Conservation (phyloP, 2,888 invertebrate species). For the Tenthredo mesomela region DNA sequence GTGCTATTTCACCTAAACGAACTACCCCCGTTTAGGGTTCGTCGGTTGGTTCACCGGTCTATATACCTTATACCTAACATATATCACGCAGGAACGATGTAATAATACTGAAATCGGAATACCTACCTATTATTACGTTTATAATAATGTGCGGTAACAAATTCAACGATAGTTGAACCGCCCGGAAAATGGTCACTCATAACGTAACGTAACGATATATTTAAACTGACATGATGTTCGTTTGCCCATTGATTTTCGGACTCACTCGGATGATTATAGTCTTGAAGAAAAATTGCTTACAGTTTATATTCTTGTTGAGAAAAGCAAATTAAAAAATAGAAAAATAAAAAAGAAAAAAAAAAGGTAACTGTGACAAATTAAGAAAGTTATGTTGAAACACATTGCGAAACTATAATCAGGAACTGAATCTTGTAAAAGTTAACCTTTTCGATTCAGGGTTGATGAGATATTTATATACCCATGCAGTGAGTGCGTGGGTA, state of each 20-base stretch:
- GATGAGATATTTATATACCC: not conserved
- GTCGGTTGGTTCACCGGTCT: not conserved
- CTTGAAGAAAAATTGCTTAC: too few species aligned
- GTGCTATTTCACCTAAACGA: slow-evolving; percentile 63
- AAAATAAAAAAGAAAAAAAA: too few species aligned
- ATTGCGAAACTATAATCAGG: not conserved
- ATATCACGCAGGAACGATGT: slow-evolving; percentile 9
- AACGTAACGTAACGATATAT: too few species aligned
- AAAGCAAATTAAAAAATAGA: too few species aligned
- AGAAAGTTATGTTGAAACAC: not conserved
- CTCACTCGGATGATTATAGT: too few species aligned
- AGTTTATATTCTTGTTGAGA: too few species aligned
- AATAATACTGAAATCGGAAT: slow-evolving; percentile 37
- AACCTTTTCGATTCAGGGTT: not conserved
- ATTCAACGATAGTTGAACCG: slow-evolving; percentile 31
- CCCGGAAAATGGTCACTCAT: slow-evolving; percentile 18
- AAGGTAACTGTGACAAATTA: too few species aligned
- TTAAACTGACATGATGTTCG: too few species aligned
- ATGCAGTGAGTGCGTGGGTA: too few species aligned
- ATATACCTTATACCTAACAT: not conserved
- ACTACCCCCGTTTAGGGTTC: slow-evolving; percentile 43
- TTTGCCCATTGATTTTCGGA: too few species aligned
- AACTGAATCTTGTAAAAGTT: not conserved
- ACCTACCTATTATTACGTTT: slow-evolving; percentile 9
- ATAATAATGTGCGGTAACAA: not conserved